These are phyloP conservation scores for Metallyticus violacea DNA, from an alignment of 2,888 invertebrate species.

Conservation along the genomic window DNA sequence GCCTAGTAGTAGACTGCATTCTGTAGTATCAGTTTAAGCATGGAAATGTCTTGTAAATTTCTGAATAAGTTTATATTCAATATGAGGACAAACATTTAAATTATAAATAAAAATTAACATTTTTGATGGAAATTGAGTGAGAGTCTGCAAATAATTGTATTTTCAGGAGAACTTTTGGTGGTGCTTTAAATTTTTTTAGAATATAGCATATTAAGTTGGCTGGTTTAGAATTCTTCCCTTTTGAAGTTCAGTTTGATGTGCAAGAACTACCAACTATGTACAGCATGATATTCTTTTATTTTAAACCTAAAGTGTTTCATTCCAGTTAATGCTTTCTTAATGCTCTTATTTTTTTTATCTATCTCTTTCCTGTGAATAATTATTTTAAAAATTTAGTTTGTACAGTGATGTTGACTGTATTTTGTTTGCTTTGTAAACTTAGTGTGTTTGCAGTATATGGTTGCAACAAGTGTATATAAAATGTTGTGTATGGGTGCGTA, in stretches of 20 bases:
- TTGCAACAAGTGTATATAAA: background rate
- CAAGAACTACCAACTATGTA: background rate
- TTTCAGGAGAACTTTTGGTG: background rate
- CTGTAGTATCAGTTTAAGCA: background rate
- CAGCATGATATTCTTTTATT: background rate
- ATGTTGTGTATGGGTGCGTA: background rate
- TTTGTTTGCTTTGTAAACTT: background rate
- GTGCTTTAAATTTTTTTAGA: background rate
- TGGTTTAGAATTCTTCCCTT: background rate
- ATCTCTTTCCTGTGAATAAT: background rate
- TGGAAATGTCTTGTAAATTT: background rate
- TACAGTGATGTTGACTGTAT: background rate
- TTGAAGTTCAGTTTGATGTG: background rate
- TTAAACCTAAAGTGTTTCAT: background rate
- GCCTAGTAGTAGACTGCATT: background rate
- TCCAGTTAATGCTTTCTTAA: background rate
- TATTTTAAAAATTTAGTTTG: background rate
- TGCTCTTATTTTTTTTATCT: background rate
- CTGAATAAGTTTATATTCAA: background rate
- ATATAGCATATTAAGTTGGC: background rate
- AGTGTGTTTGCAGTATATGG: background rate
- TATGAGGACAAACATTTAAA: background rate
- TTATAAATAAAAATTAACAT: background rate
- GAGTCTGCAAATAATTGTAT: background rate
- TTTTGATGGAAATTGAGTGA: background rate